Percentiles rank a stretch among this genome's conserved stretches.
These are phyloP conservation scores for Bothrops alternatus DNA, from an alignment of 2,797 vertebrate species.

Conservation along the genomic window DNA sequence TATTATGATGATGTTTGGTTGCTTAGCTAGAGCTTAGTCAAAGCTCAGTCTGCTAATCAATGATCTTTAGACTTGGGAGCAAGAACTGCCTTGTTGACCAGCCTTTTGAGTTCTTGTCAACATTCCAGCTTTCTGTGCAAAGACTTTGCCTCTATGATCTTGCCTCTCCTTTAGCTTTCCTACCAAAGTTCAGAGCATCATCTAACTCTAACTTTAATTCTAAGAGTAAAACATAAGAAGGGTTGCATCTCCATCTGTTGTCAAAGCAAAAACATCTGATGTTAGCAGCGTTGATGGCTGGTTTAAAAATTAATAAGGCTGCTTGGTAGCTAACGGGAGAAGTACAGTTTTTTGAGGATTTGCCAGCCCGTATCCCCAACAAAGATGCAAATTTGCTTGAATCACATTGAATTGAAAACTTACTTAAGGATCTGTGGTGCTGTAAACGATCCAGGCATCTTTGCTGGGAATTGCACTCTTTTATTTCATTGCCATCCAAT, in stretches of 20 bases:
- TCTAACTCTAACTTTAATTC: too few species aligned
- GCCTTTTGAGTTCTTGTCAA: not conserved
- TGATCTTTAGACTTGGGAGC: not conserved
- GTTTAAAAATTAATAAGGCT: too few species aligned
- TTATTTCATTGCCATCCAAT: not conserved
- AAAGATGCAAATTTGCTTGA: not conserved
- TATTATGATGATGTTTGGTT: not conserved
- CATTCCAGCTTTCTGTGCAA: not conserved
- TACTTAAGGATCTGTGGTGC: not conserved
- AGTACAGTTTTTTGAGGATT: not conserved
- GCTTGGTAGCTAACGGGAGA: too few species aligned
- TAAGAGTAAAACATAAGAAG: too few species aligned
- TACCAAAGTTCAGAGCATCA: not conserved
- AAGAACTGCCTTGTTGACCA: not conserved
- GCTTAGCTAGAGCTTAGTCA: not conserved
- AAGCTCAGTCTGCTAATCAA: not conserved
- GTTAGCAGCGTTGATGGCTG: too few species aligned
- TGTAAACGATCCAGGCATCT: too few species aligned
- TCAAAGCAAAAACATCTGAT: too few species aligned
- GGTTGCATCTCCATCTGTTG: too few species aligned
- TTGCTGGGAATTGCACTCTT: not conserved
- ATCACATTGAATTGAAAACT: not conserved
- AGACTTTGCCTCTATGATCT: not conserved
- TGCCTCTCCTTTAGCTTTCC: not conserved
- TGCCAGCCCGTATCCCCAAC: not conserved